These are phyloP conservation scores for Perccottus glenii DNA, from an alignment of 2,113 vertebrate species.

Conservation along the genomic window DNA sequence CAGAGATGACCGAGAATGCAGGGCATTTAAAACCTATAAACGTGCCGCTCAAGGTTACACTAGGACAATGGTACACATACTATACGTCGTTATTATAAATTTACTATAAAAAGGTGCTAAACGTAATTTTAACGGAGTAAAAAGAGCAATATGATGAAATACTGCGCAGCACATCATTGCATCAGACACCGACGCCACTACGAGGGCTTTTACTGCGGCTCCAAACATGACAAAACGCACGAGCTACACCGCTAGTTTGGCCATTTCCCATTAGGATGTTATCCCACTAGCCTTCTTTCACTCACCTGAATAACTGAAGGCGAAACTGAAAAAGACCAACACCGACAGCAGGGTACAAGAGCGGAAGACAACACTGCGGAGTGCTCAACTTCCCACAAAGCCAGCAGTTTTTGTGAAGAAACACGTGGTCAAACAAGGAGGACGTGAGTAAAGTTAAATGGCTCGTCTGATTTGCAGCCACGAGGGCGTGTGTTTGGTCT, in stretches of 20 bases:
- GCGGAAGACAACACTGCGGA: neutral
- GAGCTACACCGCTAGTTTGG: neutral
- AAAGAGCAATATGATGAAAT: neutral
- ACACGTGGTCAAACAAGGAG: slow-evolving; percentile 19
- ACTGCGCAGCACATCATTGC: slow-evolving; percentile 37
- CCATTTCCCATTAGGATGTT: accelerated
- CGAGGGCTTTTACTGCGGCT: neutral
- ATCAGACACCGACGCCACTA: slow-evolving; percentile 27
- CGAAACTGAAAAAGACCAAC: neutral
- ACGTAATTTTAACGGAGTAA: too few species aligned
- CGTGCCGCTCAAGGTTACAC: neutral
- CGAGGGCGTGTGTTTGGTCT: slow-evolving; percentile 56
- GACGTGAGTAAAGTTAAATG: slow-evolving; percentile 8
- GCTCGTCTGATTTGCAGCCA: slow-evolving; percentile 63
- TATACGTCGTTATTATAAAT: too few species aligned
- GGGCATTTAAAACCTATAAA: neutral
- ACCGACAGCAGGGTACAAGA: neutral
- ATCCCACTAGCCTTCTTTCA: accelerated
- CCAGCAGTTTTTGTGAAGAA: slow-evolving; percentile 2
- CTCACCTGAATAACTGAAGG: slow-evolving; percentile 54
- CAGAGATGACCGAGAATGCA: too few species aligned
- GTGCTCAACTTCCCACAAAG: neutral
- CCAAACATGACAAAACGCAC: too few species aligned
- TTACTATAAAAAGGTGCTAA: too few species aligned
- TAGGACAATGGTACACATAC: too few species aligned